These are phyloP conservation scores for Drosophila sordidula DNA, from an alignment of 2,888 invertebrate species.

Conservation along the genomic window DNA sequence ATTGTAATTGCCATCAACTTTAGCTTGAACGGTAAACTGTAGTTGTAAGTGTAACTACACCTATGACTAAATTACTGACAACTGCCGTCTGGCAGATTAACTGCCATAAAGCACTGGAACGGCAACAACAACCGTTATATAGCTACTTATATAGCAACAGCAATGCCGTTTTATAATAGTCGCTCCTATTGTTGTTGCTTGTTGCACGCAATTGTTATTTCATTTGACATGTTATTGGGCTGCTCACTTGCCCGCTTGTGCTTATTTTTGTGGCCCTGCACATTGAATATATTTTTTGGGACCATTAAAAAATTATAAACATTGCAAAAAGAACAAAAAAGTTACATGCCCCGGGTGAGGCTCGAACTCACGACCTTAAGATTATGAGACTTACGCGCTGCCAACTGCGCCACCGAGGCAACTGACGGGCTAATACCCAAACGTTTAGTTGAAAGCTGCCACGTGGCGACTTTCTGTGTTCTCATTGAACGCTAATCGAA, in stretches of 20 bases:
- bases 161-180: conserved; percentile 27
- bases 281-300: not conserved
- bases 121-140: conserved; percentile 11
- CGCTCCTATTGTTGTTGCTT: conserved; percentile 17
- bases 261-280: not conserved
- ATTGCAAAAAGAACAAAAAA: conserved; percentile 40
- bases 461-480: conserved; percentile 49
- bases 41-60: conserved; percentile 39
- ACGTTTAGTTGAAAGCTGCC: conserved; percentile 42
- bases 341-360: conserved; percentile 83
- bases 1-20: conserved; percentile 38
- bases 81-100: conserved; percentile 18
- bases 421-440: conserved; percentile 25
- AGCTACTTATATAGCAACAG: not conserved
- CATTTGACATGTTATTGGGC: conserved; percentile 38
- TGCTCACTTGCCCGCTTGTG: not conserved
- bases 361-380: conserved; percentile 85
- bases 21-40: conserved; percentile 3
- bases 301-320: conserved; percentile 2
- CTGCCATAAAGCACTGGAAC: conserved; percentile 32
- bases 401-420: conserved; percentile 85
- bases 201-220: conserved; percentile 58
- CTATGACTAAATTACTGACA: conserved; percentile 25
- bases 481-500: not conserved
- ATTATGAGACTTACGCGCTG: conserved; percentile 85